Conservation (phyloP, 2,888 invertebrate genomes). For the Heliconius erato region DNA sequence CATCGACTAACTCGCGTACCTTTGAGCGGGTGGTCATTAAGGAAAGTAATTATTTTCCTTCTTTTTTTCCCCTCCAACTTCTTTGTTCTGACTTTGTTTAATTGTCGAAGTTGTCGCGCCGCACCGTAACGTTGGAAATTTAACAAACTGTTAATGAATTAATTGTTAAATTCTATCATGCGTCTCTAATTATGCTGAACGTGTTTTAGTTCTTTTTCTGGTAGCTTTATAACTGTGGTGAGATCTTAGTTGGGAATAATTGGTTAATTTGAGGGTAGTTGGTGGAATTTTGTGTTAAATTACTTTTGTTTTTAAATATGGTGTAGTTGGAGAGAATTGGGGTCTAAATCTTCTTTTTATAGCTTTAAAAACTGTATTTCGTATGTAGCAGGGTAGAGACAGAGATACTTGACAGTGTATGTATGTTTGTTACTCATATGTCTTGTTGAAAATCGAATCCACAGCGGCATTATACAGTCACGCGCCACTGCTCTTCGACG, state of each 20-base stretch:
- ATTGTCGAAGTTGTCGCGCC: constrained; percentile 73
- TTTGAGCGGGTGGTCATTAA: constrained; percentile 68
- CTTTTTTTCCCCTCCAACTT: constrained; percentile 62
- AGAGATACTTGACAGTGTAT: too few species aligned
- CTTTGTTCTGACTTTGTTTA: constrained; percentile 76
- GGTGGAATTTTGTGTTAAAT: too few species aligned
- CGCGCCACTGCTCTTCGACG: too few species aligned
- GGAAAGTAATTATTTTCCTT: constrained; percentile 76
- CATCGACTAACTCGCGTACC: constrained; percentile 42
- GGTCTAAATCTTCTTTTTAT: too few species aligned
- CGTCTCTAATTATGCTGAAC: constrained; percentile 40
- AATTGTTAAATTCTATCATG: constrained; percentile 40
- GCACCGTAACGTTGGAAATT: constrained; percentile 41
- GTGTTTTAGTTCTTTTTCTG: constrained; percentile 12
- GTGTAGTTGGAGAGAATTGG: too few species aligned
- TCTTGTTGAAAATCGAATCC: too few species aligned
- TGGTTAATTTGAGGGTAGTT: background rate
- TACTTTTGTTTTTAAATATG: too few species aligned
- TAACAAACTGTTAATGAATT: constrained; percentile 48
- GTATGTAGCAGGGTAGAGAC: too few species aligned
- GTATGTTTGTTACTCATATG: too few species aligned
- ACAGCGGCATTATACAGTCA: too few species aligned
- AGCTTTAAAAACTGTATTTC: too few species aligned
- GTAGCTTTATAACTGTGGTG: background rate
- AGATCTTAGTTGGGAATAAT: background rate